Base-by-base conservation (phyloP, 2,797 vertebrate species). In the Carapus acus region DNA sequence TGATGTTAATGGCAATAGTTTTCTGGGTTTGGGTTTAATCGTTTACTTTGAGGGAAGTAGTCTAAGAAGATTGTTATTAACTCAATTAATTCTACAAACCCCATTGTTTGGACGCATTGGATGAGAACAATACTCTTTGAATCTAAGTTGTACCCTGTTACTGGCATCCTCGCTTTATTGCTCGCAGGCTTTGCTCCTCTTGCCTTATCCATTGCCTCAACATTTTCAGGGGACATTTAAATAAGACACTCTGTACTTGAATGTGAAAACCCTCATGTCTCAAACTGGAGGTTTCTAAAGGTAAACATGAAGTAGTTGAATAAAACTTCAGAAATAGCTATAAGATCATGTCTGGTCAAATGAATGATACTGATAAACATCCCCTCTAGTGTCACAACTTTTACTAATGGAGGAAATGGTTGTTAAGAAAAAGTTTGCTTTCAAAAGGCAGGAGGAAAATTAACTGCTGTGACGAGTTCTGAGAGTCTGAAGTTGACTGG, bases 261-360 rank as follows among this genome's bases (percentile, higher is more conserved):
- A 86, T 86, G 83, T 86, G 77, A 85, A 81, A 81, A 78, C 77
- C 76, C 71, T 76, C 66, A 66, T 67, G 69, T 82, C 71, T 84
- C 76, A 81, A 79, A 81, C 76, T 83, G 77, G 71, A 82, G 62
- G 65, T 79, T 65, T 71, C 75, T 77, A 65, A 77, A 70, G 69
- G 78, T 78, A 71, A 73, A 73, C 57, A 74, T 79, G 63, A 27
- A 27, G 9, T 27, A 78, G 78, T 77, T 71, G 52, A 84, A 83
- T 77, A 79, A 81, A 84, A 73, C 44, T 81, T 83, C 71, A 81
- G 74, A 69, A 84, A 74, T 67, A 70, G 65, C 45, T 73, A 27
- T 22, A 54, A 24, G 55, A 37, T 23, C 8, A 15, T 62, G 62
- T 65, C 41, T 65, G 55, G 53, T 58, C 21, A 49, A 68, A 38